Evolutionary conservation across 2,888 invertebrate species (phyloP).

Genomic region (Atrina japonica): DNA sequence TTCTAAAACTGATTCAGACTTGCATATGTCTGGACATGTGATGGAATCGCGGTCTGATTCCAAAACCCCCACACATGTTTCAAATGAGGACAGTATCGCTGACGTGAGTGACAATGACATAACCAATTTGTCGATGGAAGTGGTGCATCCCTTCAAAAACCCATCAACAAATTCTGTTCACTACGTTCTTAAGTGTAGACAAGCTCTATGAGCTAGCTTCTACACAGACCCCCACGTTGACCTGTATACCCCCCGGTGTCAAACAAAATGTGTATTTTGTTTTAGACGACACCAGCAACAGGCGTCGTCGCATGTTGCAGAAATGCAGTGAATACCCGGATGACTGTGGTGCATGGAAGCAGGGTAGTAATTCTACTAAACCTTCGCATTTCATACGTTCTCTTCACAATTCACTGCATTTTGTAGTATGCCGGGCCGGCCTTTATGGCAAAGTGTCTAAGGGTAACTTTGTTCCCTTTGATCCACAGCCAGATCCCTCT

Average conservation of each 20-base stretch:
- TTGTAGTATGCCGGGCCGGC: not conserved
- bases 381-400: not conserved
- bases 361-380: slow-evolving; percentile 5
- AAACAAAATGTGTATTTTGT: slow-evolving; percentile 23
- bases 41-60: too few species aligned
- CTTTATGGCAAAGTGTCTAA: not conserved
- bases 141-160: too few species aligned
- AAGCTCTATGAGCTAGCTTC: too few species aligned
- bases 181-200: too few species aligned
- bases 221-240: too few species aligned
- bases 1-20: too few species aligned
- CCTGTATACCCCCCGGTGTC: slow-evolving; percentile 16
- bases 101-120: too few species aligned
- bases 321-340: slow-evolving; percentile 18
- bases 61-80: too few species aligned
- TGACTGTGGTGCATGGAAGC: slow-evolving; percentile 26
- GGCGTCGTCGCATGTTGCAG: not conserved
- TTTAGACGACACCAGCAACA: slow-evolving; percentile 13
- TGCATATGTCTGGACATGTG: too few species aligned
- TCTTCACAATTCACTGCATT: not conserved
- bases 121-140: too few species aligned
- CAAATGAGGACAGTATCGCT: too few species aligned
- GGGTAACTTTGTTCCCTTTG: slow-evolving; percentile 13
- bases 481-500: slow-evolving; percentile 6
- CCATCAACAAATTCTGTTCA: too few species aligned